Evolutionary conservation across 2,888 invertebrate species (phyloP).

Genomic region (Elmis aenea): DNA sequence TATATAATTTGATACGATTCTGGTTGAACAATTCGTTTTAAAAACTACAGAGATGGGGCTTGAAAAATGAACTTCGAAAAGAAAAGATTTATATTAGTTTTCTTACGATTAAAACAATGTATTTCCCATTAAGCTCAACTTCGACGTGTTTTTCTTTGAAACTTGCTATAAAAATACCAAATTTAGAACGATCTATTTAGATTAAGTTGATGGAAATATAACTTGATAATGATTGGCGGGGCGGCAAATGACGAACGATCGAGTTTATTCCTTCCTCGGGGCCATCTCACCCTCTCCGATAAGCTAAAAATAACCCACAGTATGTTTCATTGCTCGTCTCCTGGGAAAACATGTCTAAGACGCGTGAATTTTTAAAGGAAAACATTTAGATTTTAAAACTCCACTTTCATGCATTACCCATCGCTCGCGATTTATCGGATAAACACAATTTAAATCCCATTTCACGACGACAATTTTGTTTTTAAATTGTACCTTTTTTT

Average conservation of each 20-base stretch:
- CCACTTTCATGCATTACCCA: not conserved
- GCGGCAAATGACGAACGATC: slow-evolving; percentile 37
- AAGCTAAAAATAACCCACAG: slow-evolving; percentile 17
- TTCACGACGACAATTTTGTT: no score
- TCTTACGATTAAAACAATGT: no score
- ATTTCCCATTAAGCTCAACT: no score
- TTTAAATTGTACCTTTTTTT: no score
- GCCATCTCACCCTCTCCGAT: slow-evolving; percentile 16
- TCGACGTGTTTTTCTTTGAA: slow-evolving; percentile 6
- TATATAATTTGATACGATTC: no score
- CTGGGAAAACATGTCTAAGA: slow-evolving; percentile 4
- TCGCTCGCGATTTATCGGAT: no score
- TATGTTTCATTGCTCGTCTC: slow-evolving; percentile 16
- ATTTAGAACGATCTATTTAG: slow-evolving; percentile 27
- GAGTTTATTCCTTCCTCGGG: slow-evolving; percentile 25
- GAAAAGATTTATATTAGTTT: no score
- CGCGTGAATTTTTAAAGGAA: slow-evolving; percentile 2
- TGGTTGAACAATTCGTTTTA: no score
- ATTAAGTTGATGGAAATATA: slow-evolving; percentile 35
- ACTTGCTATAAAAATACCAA: slow-evolving; percentile 26
- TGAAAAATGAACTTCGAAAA: no score
- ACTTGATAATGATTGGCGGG: slow-evolving; percentile 36
- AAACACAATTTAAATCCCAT: no score
- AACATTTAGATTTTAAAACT: not conserved
- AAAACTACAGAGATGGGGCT: no score